Base-by-base conservation (phyloP, 2,113 vertebrate species). In the Aleadryas rufinucha region DNA sequence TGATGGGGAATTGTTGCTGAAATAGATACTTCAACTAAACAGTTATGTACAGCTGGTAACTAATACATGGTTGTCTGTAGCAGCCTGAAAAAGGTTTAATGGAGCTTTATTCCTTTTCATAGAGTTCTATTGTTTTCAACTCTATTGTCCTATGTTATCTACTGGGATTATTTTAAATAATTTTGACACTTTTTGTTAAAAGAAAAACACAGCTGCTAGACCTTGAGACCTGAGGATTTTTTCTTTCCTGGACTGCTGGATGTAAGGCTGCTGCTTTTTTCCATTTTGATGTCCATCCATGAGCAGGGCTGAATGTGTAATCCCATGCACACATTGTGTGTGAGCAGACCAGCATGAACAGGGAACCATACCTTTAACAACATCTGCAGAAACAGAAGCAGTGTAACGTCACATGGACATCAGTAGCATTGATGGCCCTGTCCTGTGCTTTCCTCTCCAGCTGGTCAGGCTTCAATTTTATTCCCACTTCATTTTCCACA, bases 21-120 rank as follows among this genome's bases (percentile, higher is more conserved):
- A 97, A 97, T 97, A 97, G 90, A 96, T 90, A 92, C 94, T 97
- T 97, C 95, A 96, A 92, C 89, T 96, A 94, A 97, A 97, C 96
- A 95, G 95, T 95, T 95, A 82, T 65, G 88, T 97, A 94, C 97
- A 98, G 97, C 96, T 98, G 97, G 71, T 90, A 97, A 90, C 95
- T 83, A 92, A 20, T 82, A 22, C 50, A 60, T 72, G 86, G 75
- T 60, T 96, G 84, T 92, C 90, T 90, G 84, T 7, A 72, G 85
- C 97, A 97, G 92, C 85, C 72, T 92, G 94, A 97, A 92, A 87
- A 96, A 96, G 90, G 94, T 97, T 98, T 98, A 97, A 97, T 97
- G 88, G 91, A 94, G 85, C 76, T 97, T 96, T 95, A 96, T 96
- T 92, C 93, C 84, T 96, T 96, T 96, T 94, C 92, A 95, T 69